Conservation (phyloP, 2,113 vertebrate genomes). For the Sphyrna mokarran region DNA sequence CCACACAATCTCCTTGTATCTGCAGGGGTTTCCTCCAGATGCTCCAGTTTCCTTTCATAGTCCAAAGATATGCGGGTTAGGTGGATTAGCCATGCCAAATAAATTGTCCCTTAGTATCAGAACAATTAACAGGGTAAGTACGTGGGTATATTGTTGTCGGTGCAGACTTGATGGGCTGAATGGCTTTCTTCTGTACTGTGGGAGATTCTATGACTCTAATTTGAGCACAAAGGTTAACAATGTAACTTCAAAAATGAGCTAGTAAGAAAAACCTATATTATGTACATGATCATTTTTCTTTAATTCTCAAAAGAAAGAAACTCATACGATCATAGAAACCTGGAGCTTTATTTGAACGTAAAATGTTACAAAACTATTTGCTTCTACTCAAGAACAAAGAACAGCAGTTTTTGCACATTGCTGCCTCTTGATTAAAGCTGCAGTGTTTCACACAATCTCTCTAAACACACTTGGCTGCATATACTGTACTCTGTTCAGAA, state of each 20-base stretch:
- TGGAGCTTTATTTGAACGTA: conserved; percentile 34
- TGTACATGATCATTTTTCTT: not conserved
- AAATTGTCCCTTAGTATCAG: too few relatives aligned
- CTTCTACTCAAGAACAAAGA: conserved; percentile 29
- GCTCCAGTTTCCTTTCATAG: too few relatives aligned
- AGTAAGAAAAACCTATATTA: not conserved
- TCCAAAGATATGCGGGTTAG: too few relatives aligned
- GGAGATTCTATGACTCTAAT: too few relatives aligned
- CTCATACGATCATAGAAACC: conserved; percentile 6
- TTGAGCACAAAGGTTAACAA: not conserved
- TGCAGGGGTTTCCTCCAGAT: too few relatives aligned
- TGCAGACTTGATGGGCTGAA: too few relatives aligned
- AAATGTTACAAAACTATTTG: conserved; percentile 23
- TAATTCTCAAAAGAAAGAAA: not conserved
- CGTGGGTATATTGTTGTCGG: too few relatives aligned
- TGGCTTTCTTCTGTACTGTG: too few relatives aligned
- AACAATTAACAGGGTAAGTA: too few relatives aligned
- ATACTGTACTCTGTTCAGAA: conserved; percentile 6
- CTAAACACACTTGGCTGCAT: conserved; percentile 26
- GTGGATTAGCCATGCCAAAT: too few relatives aligned
- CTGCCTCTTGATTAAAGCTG: conserved; percentile 32
- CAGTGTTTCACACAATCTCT: conserved; percentile 33
- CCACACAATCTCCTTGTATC: too few relatives aligned
- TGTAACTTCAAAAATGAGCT: not conserved
- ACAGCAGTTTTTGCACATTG: conserved; percentile 18